These are phyloP conservation scores for Drosophila kepulauana DNA, from an alignment of 1,140 invertebrate genomes.

Conservation along the genomic window DNA sequence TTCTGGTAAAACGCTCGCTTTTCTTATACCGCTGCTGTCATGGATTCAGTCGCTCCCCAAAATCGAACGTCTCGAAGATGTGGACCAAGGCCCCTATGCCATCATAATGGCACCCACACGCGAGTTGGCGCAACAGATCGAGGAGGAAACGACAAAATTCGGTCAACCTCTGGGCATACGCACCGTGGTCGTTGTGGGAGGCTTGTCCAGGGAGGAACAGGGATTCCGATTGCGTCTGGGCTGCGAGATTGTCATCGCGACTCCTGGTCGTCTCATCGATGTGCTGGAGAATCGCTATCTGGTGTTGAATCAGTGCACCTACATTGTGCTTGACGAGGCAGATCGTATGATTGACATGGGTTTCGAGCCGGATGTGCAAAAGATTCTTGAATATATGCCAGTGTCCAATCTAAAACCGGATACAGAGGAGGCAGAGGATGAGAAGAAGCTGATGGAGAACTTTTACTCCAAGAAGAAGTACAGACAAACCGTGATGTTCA, in stretches of 20 bases:
- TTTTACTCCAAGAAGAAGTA: slow-evolving; percentile 99
- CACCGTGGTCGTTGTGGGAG: slow-evolving; percentile 99
- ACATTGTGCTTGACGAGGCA: slow-evolving; percentile 97
- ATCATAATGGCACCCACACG: slow-evolving; percentile 99
- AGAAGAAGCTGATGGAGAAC: slow-evolving; percentile 95
- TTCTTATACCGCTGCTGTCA: slow-evolving; percentile 97
- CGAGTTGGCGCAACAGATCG: slow-evolving; percentile 99
- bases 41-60: slow-evolving; percentile 99
- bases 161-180: slow-evolving; percentile 97
- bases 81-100: slow-evolving; percentile 99
- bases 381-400: slow-evolving; percentile 99
- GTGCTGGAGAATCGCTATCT: slow-evolving; percentile 99
- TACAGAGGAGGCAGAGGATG: slow-evolving; percentile 99
- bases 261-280: slow-evolving; percentile 99
- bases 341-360: slow-evolving; percentile 99
- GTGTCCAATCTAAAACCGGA: slow-evolving; percentile 99
- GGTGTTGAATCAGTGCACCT: slow-evolving; percentile 97
- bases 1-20: slow-evolving; percentile 99
- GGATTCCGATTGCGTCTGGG: slow-evolving; percentile 98
- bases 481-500: slow-evolving; percentile 99
- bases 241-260: slow-evolving; percentile 99
- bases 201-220: slow-evolving; percentile 98
- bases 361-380: slow-evolving; percentile 99
- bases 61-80: slow-evolving; percentile 95
- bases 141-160: slow-evolving; percentile 99